These are phyloP conservation scores for Pristionchus arcanus DNA, from an alignment of 2,888 invertebrate genomes.

Conservation along the genomic window DNA sequence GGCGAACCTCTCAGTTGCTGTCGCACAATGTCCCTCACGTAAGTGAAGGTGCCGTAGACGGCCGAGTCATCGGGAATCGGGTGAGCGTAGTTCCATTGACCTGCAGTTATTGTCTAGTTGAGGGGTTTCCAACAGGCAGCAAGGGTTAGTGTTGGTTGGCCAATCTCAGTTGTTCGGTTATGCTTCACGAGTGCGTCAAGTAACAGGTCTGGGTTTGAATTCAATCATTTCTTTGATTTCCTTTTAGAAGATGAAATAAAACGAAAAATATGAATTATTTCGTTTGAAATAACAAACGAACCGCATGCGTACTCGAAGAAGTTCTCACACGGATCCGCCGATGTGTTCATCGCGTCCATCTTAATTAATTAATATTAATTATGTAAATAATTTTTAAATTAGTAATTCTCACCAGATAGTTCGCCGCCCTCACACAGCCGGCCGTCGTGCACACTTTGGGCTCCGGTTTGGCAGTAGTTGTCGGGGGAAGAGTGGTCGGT, in stretches of 20 bases:
- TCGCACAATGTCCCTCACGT: conserved; percentile 60
- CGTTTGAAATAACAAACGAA: too few species aligned
- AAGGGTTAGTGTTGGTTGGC: conserved; percentile 54
- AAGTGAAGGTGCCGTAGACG: conserved; percentile 62
- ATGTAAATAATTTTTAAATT: background rate
- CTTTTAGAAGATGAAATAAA: background rate
- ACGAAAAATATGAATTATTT: too few species aligned
- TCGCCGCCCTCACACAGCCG: conserved; percentile 74
- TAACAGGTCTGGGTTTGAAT: conserved; percentile 57
- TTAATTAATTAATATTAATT: conserved; percentile 53
- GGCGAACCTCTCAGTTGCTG: conserved; percentile 61
- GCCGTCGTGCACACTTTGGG: conserved; percentile 68
- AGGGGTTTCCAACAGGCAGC: too few species aligned
- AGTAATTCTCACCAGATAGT: conserved; percentile 63
- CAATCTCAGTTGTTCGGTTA: background rate
- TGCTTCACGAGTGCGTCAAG: conserved; percentile 18
- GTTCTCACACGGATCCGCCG: conserved; percentile 71
- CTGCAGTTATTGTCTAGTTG: background rate
- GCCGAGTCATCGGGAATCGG: conserved; percentile 67
- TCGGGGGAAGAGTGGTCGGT: conserved; percentile 53
- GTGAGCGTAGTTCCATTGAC: conserved; percentile 64
- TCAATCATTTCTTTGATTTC: background rate
- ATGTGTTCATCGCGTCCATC: conserved; percentile 64
- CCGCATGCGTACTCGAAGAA: conserved; percentile 74
- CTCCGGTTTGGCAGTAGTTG: conserved; percentile 53